Percentiles rank a stretch among this genome's conserved stretches.
Conservation (phyloP, 2,797 vertebrate species). For the Anguilla anguilla region DNA sequence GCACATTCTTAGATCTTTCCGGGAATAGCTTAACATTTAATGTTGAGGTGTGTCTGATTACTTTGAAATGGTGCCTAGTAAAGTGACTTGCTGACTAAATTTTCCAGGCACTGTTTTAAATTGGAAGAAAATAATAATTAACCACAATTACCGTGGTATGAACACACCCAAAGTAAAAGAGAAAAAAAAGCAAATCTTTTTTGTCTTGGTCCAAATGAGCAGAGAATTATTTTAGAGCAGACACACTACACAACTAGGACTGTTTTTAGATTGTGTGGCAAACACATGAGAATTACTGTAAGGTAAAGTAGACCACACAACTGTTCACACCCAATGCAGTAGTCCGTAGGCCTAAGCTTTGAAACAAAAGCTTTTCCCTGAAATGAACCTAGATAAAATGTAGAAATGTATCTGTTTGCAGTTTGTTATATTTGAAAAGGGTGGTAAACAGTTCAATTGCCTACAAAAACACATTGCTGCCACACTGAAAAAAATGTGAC, state of each 20-base stretch:
- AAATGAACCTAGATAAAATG: not conserved
- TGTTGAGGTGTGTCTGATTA: constrained; percentile 11
- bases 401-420: not conserved
- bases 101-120: constrained; percentile 12
- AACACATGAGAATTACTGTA: not conserved
- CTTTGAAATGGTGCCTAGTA: not conserved
- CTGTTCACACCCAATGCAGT: not conserved
- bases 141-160: not conserved
- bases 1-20: not conserved
- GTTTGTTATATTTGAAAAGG: not conserved
- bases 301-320: not conserved
- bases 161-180: not conserved
- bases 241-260: not conserved
- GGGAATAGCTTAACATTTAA: constrained; percentile 8
- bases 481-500: not conserved
- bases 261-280: not conserved
- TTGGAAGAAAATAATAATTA: constrained; percentile 18
- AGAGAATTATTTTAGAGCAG: not conserved
- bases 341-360: not conserved
- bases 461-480: not conserved
- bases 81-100: not conserved
- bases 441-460: not conserved
- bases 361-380: not conserved
- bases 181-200: not conserved
- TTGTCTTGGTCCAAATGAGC: constrained; percentile 3